Base-by-base conservation (phyloP, 2,113 vertebrate species). In the Rhinogobius similis region DNA sequence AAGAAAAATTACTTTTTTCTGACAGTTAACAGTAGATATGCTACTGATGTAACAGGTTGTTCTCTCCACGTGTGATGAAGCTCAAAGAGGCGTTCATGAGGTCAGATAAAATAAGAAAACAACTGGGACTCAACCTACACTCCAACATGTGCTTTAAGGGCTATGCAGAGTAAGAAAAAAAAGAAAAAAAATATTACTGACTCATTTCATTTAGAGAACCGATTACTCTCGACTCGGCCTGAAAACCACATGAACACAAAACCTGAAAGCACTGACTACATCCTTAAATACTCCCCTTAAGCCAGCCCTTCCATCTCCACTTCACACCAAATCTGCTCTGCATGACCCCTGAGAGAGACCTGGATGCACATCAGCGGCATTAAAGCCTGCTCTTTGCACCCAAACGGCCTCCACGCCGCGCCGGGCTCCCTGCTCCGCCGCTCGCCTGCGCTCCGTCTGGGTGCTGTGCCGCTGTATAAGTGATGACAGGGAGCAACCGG, bases 401-500 rank as follows among this genome's bases (percentile, higher is more conserved):
- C 67, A 82, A 87, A 88, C 77, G 87, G 82, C 86, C 81, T 88
- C 88, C 77, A 78, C 81, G 55, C 71, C 75, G 76, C 55, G 71
- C 79, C 70, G 70, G 53, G 73, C 80, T 65, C 76, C 20, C 43
- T 68, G 86, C 86, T 81, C 78, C 84, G 55, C 56, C 59, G 84
- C 86, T 70, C 64, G 82, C 62, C 68, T 70, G 79, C 52, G 82
- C 79, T 77, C 83, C 84, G 75, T 88, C 78, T 79, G 66, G 13
- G 62, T 18, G 66, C 81, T 18, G 26, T 73, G 20, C 14, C 63
- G 77, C 85, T 63, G 77, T 85, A 86, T 89, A 88, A 90, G 86
- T 77, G 85, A 89, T 90, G 90, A 85, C 87, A 82, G 81, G 81
- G 82, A 82, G 88, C 83, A 80, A 88, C 86, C 79, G 81, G 81